These are phyloP conservation scores for Drosophila ezoana DNA, from an alignment of 2,888 invertebrate species.

Conservation along the genomic window DNA sequence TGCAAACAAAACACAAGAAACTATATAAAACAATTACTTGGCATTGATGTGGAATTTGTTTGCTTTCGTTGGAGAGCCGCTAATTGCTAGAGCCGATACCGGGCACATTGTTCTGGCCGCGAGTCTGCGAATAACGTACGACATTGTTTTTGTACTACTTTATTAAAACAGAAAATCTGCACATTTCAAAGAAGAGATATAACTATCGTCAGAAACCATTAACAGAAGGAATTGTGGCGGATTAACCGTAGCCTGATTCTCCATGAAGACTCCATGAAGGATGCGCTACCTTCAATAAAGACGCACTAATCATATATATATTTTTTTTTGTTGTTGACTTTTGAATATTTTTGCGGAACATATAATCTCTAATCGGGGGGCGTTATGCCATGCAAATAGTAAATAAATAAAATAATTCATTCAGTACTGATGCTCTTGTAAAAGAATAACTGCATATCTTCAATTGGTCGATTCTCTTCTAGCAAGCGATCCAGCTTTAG, in stretches of 20 bases:
- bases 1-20: conserved; percentile 16
- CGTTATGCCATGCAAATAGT: background rate
- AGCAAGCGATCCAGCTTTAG: conserved; percentile 36
- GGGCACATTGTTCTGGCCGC: conserved; percentile 13
- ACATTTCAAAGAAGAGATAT: conserved; percentile 3
- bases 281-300: background rate
- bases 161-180: conserved; percentile 9
- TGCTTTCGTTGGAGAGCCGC: conserved; percentile 2
- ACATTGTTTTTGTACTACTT: conserved; percentile 1
- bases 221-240: conserved; percentile 2
- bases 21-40: conserved; percentile 35
- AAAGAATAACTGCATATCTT: conserved; percentile 53
- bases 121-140: background rate
- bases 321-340: background rate
- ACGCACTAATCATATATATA: background rate
- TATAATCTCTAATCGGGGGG: background rate
- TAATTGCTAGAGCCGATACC: conserved; percentile 6
- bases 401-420: background rate
- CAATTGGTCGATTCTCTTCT: conserved; percentile 18
- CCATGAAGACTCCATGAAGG: background rate
- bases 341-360: conserved; percentile 5
- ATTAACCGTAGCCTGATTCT: background rate
- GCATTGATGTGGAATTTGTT: conserved; percentile 36
- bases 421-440: conserved; percentile 15
- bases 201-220: conserved; percentile 1